These are phyloP conservation scores for Phymatocera aterrima DNA, from an alignment of 2,888 invertebrate species.

Conservation along the genomic window DNA sequence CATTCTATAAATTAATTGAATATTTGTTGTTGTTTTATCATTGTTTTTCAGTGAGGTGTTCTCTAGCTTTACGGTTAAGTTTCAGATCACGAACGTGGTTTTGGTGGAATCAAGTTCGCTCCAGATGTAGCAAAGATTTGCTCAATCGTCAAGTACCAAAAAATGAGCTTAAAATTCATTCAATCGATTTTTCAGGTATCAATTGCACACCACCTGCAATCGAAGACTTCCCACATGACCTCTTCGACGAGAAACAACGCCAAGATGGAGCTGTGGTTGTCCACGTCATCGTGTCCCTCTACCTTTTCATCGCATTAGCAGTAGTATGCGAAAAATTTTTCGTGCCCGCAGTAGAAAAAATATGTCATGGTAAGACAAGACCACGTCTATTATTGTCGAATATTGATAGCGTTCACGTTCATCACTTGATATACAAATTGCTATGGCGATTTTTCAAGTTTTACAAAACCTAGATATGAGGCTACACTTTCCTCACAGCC, in stretches of 20 bases:
- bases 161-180: neutral
- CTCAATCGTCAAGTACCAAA: neutral
- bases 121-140: neutral
- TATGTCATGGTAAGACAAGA: conserved; percentile 77
- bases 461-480: neutral
- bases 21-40: no score
- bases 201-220: conserved; percentile 79
- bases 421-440: neutral
- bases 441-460: neutral
- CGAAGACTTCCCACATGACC: conserved; percentile 80
- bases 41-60: no score
- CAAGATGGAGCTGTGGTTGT: conserved; percentile 78
- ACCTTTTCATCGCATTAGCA: conserved; percentile 81
- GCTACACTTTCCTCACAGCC: neutral
- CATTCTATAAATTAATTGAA: neutral
- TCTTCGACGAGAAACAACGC: conserved; percentile 77
- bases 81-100: no score
- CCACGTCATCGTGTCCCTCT: conserved; percentile 79
- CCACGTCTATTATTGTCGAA: neutral
- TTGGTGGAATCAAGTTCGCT: neutral
- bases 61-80: no score
- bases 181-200: conserved; percentile 62
- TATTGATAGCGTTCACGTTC: conserved; percentile 4
- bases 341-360: conserved; percentile 81
- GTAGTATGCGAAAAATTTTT: conserved; percentile 83